Evolutionary conservation across 1,140 invertebrate species (phyloP).

Genomic region (Drosophila ohnishii): DNA sequence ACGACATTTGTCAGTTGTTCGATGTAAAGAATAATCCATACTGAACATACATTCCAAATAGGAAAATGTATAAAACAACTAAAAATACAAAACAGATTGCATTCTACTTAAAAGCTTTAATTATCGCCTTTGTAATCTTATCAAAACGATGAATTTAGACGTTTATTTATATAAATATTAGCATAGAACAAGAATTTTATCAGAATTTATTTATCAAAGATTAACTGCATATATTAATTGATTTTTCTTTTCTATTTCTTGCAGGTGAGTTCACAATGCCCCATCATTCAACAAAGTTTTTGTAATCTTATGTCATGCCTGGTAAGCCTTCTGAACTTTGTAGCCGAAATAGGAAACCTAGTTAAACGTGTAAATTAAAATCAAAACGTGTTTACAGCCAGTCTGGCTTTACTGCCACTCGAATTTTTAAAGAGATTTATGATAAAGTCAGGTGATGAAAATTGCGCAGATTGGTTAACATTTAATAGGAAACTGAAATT

Average conservation of each 20-base stretch:
- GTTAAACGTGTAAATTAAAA: slow-evolving; percentile 9
- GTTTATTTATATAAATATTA: slow-evolving; percentile 26
- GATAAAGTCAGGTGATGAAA: slow-evolving; percentile 24
- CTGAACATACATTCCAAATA: background rate
- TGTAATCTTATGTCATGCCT: slow-evolving; percentile 20
- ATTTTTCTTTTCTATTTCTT: slow-evolving; percentile 32
- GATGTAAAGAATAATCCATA: slow-evolving; percentile 2
- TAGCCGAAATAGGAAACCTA: background rate
- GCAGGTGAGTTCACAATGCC: slow-evolving; percentile 59
- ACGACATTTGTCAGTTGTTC: slow-evolving; percentile 27
- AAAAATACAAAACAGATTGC: background rate
- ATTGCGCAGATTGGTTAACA: slow-evolving; percentile 19
- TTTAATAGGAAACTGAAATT: slow-evolving; percentile 27
- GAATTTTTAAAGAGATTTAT: slow-evolving; percentile 10
- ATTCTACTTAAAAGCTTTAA: background rate
- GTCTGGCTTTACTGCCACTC: slow-evolving; percentile 5
- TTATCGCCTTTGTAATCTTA: slow-evolving; percentile 15
- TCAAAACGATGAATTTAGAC: slow-evolving; percentile 1
- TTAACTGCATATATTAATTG: slow-evolving; percentile 30
- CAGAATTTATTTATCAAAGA: slow-evolving; percentile 10
- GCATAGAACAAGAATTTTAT: slow-evolving; percentile 18
- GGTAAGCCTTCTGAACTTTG: slow-evolving; percentile 42
- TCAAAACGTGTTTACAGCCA: slow-evolving; percentile 27
- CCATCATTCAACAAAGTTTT: slow-evolving; percentile 14
- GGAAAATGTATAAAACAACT: background rate